A percentile compares a stretch with the other conserved stretches of the same genome.
phyloP scores from a whole-genome alignment of 2,797 vertebrate genomes.

The Knipowitschia caucasica region DNA sequence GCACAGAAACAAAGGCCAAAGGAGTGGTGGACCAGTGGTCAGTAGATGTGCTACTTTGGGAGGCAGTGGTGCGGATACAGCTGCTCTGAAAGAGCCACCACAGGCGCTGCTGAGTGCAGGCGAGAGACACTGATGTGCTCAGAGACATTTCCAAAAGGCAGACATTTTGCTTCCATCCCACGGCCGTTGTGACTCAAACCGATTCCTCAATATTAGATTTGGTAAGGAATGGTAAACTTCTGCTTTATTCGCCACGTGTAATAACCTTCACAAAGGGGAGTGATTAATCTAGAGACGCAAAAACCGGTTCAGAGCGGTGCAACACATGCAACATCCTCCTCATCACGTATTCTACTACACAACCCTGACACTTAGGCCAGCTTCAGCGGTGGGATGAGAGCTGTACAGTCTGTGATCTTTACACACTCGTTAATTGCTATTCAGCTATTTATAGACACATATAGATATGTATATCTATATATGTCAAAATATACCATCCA shows the following conservation, averaged over 20 bases:
- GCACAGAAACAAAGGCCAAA: constrained; percentile 12
- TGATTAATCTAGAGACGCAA: constrained; percentile 12
- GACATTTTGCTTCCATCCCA: constrained; percentile 12
- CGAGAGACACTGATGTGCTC: constrained; percentile 2
- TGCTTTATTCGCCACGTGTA: constrained; percentile 19
- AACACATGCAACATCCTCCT: constrained; percentile 55
- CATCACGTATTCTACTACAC: constrained; percentile 58
- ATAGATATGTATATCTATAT: too few species aligned
- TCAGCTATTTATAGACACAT: too few species aligned
- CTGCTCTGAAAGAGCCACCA: constrained; percentile 45
- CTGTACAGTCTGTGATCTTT: constrained; percentile 25
- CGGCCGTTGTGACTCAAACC: constrained; percentile 6
- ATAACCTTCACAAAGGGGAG: constrained; percentile 33
- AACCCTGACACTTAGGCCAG: constrained; percentile 38
- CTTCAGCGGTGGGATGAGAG: constrained; percentile 36
- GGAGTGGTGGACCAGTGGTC: constrained; percentile 21
- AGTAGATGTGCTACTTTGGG: constrained; percentile 37
- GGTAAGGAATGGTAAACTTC: neutral
- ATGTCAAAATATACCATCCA: too few species aligned
- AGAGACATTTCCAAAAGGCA: constrained; percentile 51
- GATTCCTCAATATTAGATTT: neutral
- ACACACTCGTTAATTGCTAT: constrained; percentile 6
- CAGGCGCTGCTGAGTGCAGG: constrained; percentile 30
- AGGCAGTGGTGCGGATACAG: constrained; percentile 43
- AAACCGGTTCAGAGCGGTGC: constrained; percentile 16